Evolutionary conservation across 1,140 invertebrate genomes (phyloP).

Genomic region (Ceratosolen fusciceps): DNA sequence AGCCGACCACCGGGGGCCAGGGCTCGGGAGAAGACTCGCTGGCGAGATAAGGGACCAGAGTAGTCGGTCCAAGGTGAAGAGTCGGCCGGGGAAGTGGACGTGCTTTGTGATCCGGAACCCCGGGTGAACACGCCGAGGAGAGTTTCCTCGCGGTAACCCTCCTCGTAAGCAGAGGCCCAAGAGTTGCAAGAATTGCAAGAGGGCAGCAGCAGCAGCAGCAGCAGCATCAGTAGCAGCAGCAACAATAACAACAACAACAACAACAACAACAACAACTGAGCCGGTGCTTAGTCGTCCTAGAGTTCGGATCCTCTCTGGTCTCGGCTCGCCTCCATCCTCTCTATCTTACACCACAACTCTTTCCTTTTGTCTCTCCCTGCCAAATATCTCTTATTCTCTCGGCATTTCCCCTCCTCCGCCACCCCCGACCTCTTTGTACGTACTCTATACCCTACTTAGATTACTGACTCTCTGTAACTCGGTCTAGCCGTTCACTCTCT

Average conservation of each 20-base stretch:
- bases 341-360: slow-evolving; percentile 12
- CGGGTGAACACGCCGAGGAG: slow-evolving; percentile 15
- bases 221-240: too few relatives aligned
- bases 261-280: too few relatives aligned
- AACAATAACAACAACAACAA: too few relatives aligned
- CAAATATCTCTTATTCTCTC: slow-evolving; percentile 14
- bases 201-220: slow-evolving; percentile 18
- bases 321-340: slow-evolving; percentile 3
- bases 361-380: slow-evolving; percentile 26
- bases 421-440: neutral
- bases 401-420: neutral
- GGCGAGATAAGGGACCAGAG: slow-evolving; percentile 64
- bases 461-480: slow-evolving; percentile 12
- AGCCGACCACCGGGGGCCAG: too few relatives aligned
- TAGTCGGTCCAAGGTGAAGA: slow-evolving; percentile 27
- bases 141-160: slow-evolving; percentile 29
- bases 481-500: neutral
- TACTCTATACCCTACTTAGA: slow-evolving; percentile 15
- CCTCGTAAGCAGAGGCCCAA: slow-evolving; percentile 38
- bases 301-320: neutral
- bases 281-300: too few relatives aligned
- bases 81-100: slow-evolving; percentile 54
- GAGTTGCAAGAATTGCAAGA: neutral
- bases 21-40: slow-evolving; percentile 13
- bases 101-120: slow-evolving; percentile 68